Evolutionary conservation across 2,113 vertebrate species (phyloP).

Genomic region (Planiliza haematocheilus): DNA sequence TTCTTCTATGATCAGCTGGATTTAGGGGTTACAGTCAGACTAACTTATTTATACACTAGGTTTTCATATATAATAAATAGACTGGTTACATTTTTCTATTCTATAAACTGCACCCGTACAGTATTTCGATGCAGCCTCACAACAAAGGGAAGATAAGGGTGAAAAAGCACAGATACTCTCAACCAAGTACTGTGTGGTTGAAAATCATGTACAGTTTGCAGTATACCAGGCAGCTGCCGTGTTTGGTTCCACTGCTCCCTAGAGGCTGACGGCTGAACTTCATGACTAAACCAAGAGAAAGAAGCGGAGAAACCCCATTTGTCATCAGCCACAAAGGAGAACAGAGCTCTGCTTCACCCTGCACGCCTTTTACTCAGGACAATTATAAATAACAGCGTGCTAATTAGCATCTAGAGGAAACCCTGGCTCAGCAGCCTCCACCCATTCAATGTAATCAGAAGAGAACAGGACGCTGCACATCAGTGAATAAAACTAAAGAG

Average conservation of each 20-base stretch:
- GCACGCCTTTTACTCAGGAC: constrained; percentile 56
- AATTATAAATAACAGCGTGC: constrained; percentile 60
- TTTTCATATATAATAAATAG: neutral
- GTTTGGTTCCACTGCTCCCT: constrained; percentile 62
- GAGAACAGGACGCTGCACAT: constrained; percentile 17
- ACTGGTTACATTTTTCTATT: neutral
- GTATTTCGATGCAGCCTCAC: neutral
- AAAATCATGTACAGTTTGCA: neutral
- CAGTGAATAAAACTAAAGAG: constrained; percentile 16
- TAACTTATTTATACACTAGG: neutral
- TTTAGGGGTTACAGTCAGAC: neutral
- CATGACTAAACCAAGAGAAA: neutral
- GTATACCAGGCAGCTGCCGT: neutral
- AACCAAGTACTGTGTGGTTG: neutral
- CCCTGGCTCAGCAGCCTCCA: constrained; percentile 51
- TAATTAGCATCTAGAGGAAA: constrained; percentile 63
- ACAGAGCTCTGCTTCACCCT: constrained; percentile 38
- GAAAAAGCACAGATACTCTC: neutral
- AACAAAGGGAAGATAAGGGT: neutral
- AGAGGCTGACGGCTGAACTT: constrained; percentile 34
- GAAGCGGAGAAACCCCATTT: constrained; percentile 37
- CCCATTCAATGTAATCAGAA: constrained; percentile 26
- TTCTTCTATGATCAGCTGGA: neutral
- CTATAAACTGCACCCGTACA: neutral
- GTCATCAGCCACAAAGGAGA: constrained; percentile 38